These are phyloP conservation scores for Carollia perspicillata DNA, from an alignment of 2,113 vertebrate genomes.

Conservation along the genomic window DNA sequence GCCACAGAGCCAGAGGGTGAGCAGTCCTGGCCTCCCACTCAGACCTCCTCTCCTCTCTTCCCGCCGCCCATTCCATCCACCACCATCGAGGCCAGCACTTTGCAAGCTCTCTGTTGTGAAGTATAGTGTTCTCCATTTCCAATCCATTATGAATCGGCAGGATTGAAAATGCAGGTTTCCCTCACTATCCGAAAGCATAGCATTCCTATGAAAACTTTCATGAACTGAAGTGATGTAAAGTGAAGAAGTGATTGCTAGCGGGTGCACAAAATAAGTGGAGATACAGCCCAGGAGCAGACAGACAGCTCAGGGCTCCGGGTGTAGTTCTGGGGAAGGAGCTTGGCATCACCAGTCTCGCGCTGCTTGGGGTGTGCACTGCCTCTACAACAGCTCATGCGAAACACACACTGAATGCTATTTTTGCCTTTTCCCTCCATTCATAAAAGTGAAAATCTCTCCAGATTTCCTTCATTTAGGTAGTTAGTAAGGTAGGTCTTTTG, in stretches of 20 bases:
- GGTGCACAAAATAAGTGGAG: background rate
- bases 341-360: background rate
- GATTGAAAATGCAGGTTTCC: no score
- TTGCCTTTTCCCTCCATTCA: no score
- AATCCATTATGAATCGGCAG: background rate
- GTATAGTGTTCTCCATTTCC: background rate
- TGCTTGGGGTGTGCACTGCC: background rate
- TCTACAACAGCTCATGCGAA: background rate
- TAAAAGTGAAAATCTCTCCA: background rate
- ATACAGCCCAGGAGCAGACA: background rate
- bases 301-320: background rate
- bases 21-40: background rate
- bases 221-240: background rate
- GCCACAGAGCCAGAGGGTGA: background rate
- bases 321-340: background rate
- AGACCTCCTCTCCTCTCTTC: background rate
- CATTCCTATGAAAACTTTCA: background rate
- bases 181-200: background rate
- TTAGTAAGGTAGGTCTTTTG: background rate
- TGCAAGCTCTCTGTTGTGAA: background rate
- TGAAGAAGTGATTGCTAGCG: background rate
- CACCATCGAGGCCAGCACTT: background rate
- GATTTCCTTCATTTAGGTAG: background rate
- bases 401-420: background rate
- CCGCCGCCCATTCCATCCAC: background rate